Percentiles rank a stretch among this genome's conserved stretches.
phyloP scores from a whole-genome alignment of 2,797 vertebrate species.

The Gymnoscopelus microlampas region DNA sequence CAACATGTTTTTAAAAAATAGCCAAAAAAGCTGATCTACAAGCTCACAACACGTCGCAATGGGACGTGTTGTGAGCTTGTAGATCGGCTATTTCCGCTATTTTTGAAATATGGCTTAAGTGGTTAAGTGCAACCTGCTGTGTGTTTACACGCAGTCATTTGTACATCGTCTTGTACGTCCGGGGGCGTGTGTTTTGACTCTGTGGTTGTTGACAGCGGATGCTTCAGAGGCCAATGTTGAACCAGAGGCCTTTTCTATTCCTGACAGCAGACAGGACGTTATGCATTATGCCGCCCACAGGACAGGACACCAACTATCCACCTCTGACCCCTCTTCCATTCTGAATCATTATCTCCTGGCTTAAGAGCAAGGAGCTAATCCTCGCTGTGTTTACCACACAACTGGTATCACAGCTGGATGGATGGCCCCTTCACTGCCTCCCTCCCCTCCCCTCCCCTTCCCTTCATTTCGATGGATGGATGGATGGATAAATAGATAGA shows the following conservation, averaged over 20 bases:
- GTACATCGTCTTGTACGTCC: neutral
- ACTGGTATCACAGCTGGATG: slow-evolving; percentile 76
- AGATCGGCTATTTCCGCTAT: no score
- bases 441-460: neutral
- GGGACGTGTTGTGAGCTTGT: no score
- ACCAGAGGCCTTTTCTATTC: slow-evolving; percentile 48
- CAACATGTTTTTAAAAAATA: no score
- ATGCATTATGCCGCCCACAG: slow-evolving; percentile 44
- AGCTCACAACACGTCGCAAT: no score
- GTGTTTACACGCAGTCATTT: neutral
- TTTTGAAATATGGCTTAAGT: no score
- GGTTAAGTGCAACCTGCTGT: neutral
- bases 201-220: slow-evolving; percentile 11
- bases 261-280: slow-evolving; percentile 45
- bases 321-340: slow-evolving; percentile 61
- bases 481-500: no score
- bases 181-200: slow-evolving; percentile 9
- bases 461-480: no score
- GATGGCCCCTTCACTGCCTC: slow-evolving; percentile 60
- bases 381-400: slow-evolving; percentile 66
- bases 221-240: slow-evolving; percentile 11
- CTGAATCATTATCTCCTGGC: slow-evolving; percentile 67
- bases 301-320: slow-evolving; percentile 52
- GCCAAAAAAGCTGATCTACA: no score
- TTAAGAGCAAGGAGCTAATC: slow-evolving; percentile 71